Evolutionary conservation across 2,797 vertebrate species (phyloP).

Genomic region (Smutsia gigantea): DNA sequence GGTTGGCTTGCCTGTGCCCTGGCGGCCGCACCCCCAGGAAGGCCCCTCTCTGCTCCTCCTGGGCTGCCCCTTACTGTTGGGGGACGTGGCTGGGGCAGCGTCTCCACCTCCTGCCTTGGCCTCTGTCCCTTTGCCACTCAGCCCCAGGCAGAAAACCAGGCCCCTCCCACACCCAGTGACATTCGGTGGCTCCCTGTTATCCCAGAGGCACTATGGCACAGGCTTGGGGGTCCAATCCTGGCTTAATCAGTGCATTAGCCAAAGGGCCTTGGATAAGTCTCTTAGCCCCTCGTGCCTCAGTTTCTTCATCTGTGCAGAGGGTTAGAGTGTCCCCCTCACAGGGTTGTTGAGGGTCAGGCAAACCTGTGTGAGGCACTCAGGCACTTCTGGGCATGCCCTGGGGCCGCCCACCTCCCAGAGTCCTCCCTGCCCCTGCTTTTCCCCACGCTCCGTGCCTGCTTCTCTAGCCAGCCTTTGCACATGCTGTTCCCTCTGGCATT

Average conservation of each 20-base stretch:
- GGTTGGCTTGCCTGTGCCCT: accelerated
- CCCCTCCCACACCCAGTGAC: neutral
- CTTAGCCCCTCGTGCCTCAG: neutral
- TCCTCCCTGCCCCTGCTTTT: accelerated
- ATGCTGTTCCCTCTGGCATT: too few species aligned
- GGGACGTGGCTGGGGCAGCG: accelerated
- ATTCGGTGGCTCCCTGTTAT: neutral
- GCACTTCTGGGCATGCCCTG: accelerated
- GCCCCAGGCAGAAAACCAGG: neutral
- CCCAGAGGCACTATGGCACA: accelerated
- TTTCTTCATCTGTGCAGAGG: neutral
- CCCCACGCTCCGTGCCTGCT: neutral
- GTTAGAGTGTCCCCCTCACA: neutral
- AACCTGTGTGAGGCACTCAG: accelerated
- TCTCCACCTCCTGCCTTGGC: neutral
- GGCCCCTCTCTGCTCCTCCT: neutral
- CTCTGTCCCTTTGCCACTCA: neutral
- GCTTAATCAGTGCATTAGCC: neutral
- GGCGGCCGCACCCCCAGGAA: accelerated
- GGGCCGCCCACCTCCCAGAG: neutral
- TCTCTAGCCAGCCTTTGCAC: accelerated
- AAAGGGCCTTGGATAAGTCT: neutral
- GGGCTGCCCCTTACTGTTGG: accelerated
- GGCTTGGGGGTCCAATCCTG: neutral
- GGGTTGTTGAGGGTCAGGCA: neutral